These are phyloP conservation scores for Siniperca obscura DNA, from an alignment of 2,797 vertebrate genomes.

Conservation along the genomic window DNA sequence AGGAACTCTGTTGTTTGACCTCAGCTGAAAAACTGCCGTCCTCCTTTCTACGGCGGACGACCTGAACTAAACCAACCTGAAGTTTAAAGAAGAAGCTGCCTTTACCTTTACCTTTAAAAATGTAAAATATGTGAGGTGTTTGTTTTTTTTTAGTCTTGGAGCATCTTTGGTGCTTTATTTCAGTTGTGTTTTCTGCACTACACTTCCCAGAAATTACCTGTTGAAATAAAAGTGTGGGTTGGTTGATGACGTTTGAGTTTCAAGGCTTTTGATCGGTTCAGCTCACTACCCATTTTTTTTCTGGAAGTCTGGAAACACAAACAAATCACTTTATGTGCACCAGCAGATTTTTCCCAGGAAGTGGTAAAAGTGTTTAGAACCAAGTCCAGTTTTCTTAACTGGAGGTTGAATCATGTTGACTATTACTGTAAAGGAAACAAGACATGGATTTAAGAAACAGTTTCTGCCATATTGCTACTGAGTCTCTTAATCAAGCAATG, in stretches of 20 bases:
- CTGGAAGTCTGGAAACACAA: slow-evolving; percentile 61
- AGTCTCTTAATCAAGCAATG: slow-evolving; percentile 12
- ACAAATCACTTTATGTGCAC: slow-evolving; percentile 29
- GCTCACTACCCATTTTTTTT: slow-evolving; percentile 19
- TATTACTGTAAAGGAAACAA: slow-evolving; percentile 46
- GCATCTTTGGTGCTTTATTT: not conserved
- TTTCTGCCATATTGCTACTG: slow-evolving; percentile 5
- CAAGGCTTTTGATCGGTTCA: slow-evolving; percentile 41
- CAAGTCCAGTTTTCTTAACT: not conserved
- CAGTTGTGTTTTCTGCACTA: slow-evolving; percentile 13
- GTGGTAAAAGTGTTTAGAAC: slow-evolving; percentile 35
- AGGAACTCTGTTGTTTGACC: slow-evolving; percentile 58
- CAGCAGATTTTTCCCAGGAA: slow-evolving; percentile 42
- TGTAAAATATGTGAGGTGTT: too few relatives aligned
- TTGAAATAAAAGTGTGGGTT: slow-evolving; percentile 29
- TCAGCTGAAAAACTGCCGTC: slow-evolving; percentile 18
- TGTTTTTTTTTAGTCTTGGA: not conserved
- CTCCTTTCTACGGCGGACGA: not conserved
- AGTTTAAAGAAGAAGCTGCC: not conserved
- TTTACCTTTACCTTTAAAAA: not conserved
- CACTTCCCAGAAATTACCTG: slow-evolving; percentile 52
- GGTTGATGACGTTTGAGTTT: slow-evolving; percentile 36
- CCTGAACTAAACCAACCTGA: not conserved
- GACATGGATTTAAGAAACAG: not conserved
- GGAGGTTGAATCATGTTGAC: slow-evolving; percentile 27